Conservation (phyloP, 37 sponge, comb jelly and placozoan genomes). For the Crambe crambe region DNA sequence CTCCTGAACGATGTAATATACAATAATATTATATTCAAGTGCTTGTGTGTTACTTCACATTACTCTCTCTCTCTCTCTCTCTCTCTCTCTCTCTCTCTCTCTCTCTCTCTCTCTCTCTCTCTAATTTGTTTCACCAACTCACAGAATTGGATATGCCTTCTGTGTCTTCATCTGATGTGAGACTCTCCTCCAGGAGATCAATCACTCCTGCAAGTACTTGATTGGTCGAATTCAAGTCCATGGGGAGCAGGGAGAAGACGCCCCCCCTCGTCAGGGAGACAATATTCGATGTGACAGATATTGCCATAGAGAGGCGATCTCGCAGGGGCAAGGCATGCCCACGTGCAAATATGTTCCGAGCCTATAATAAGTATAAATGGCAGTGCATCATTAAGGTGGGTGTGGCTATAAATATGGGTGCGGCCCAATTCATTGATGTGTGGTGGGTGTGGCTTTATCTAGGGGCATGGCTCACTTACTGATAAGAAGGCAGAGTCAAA, state of each 20-base stretch:
- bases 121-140: no score
- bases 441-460: no score
- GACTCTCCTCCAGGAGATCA: neutral
- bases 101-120: no score
- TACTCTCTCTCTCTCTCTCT: no score
- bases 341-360: neutral
- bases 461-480: neutral
- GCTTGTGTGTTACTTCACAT: no score
- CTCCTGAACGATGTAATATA: conserved; percentile 8
- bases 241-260: conserved; percentile 20
- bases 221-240: conserved; percentile 44
- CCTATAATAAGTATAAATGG: neutral
- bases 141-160: neutral
- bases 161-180: neutral
- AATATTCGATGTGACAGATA: neutral
- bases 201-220: conserved; percentile 9
- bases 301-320: neutral
- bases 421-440: neutral
- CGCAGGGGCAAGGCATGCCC: neutral
- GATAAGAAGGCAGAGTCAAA: neutral
- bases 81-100: no score
- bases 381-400: neutral
- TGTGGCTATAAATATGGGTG: neutral
- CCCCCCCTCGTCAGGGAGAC: neutral
- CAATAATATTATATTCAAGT: no score